Evolutionary conservation across 2,888 invertebrate species (phyloP).

Genomic region (Cetonia aurata): DNA sequence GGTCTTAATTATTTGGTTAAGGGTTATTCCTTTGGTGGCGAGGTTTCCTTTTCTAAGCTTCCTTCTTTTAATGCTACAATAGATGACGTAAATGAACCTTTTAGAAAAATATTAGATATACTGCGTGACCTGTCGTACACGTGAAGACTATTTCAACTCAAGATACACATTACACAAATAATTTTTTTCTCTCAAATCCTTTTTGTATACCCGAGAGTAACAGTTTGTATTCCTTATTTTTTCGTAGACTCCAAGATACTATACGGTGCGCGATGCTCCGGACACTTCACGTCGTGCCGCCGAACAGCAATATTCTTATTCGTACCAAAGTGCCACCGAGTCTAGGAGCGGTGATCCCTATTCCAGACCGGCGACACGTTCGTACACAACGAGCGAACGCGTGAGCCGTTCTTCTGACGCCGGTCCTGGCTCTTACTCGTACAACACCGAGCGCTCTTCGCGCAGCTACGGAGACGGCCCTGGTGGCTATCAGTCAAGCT

Average conservation of each 20-base stretch:
- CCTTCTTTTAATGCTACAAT: no score
- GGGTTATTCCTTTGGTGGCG: no score
- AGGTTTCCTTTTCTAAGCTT: no score
- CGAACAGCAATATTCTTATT: slow-evolving; percentile 89
- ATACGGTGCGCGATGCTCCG: slow-evolving; percentile 85
- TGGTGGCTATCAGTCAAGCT: slow-evolving; percentile 82
- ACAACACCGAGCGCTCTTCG: slow-evolving; percentile 80
- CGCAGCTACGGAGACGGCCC: slow-evolving; percentile 79
- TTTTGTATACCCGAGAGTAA: slow-evolving; percentile 19
- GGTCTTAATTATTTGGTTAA: no score
- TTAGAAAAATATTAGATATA: no score
- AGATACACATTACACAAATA: no score
- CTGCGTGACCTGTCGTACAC: no score
- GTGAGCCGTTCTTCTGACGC: slow-evolving; percentile 76
- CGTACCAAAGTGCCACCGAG: slow-evolving; percentile 77
- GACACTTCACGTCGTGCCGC: slow-evolving; percentile 78
- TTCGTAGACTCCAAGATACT: slow-evolving; percentile 89
- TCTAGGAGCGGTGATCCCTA: slow-evolving; percentile 70
- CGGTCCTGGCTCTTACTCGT: slow-evolving; percentile 78
- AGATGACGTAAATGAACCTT: no score
- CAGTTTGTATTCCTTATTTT: slow-evolving; percentile 59
- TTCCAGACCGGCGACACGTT: slow-evolving; percentile 74
- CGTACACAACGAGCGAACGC: slow-evolving; percentile 79
- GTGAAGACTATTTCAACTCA: no score
- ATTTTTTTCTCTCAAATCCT: background rate